Evolutionary conservation across 2,888 invertebrate species (phyloP).

Genomic region (Torymus aiolomorphi): DNA sequence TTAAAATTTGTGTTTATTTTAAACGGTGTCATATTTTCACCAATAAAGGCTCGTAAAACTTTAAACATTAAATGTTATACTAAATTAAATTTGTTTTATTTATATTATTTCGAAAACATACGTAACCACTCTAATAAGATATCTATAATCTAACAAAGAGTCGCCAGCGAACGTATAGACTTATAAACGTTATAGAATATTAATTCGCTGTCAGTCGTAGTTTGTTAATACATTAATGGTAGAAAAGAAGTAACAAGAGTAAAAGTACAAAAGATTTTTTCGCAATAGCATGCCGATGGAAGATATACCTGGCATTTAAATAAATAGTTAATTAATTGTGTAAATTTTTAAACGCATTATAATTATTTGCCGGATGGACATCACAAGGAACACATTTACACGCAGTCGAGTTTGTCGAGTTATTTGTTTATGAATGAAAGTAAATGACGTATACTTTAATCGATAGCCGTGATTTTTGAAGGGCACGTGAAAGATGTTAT

Average conservation of each 20-base stretch:
- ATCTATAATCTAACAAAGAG: slow-evolving; percentile 39
- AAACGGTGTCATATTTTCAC: slow-evolving; percentile 14
- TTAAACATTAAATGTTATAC: slow-evolving; percentile 36
- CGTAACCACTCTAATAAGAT: slow-evolving; percentile 33
- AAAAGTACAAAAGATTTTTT: slow-evolving; percentile 28
- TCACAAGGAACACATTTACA: slow-evolving; percentile 39
- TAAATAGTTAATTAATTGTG: slow-evolving; percentile 29
- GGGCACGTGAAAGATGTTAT: too few species aligned
- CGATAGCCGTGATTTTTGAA: too few species aligned
- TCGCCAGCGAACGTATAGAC: slow-evolving; percentile 55
- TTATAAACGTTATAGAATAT: slow-evolving; percentile 47
- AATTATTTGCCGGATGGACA: slow-evolving; percentile 9
- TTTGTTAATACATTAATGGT: slow-evolving; percentile 50
- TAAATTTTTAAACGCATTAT: slow-evolving; percentile 2
- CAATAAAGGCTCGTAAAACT: slow-evolving; percentile 13
- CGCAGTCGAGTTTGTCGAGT: slow-evolving; percentile 25
- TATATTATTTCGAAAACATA: slow-evolving; percentile 36
- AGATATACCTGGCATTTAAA: slow-evolving; percentile 28
- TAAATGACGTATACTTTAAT: not conserved
- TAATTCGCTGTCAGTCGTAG: slow-evolving; percentile 49
- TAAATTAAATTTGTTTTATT: slow-evolving; percentile 36
- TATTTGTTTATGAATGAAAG: not conserved
- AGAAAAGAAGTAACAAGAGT: slow-evolving; percentile 34
- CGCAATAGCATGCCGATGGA: slow-evolving; percentile 13
- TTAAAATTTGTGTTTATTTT: slow-evolving; percentile 7